Percentiles rank a stretch among this genome's conserved stretches.
These are phyloP conservation scores for Celastrina argiolus DNA, from an alignment of 2,888 invertebrate genomes.

Conservation along the genomic window DNA sequence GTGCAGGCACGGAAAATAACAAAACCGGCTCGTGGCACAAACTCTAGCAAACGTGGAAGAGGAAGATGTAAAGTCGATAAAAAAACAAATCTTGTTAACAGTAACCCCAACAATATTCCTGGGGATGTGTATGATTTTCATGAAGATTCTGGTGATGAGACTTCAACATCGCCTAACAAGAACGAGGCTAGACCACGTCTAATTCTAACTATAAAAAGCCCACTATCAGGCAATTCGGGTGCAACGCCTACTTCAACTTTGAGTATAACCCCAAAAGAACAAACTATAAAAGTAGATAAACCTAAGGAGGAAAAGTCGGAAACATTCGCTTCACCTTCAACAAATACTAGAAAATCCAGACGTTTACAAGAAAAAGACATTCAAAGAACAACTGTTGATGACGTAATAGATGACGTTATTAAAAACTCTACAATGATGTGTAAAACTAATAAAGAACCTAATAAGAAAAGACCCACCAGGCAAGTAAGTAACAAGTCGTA, in stretches of 20 bases:
- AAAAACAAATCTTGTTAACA: constrained; percentile 65
- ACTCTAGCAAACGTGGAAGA: constrained; percentile 65
- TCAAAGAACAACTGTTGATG: constrained; percentile 87
- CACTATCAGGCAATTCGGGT: constrained; percentile 68
- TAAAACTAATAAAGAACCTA: constrained; percentile 49
- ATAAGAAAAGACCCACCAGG: constrained; percentile 76
- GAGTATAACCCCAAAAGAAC: constrained; percentile 60
- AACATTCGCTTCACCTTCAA: constrained; percentile 81
- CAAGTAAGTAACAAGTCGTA: constrained; percentile 64
- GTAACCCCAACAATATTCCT: constrained; percentile 77
- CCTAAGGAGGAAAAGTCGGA: constrained; percentile 72
- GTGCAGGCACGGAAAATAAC: constrained; percentile 69
- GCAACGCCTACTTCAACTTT: constrained; percentile 61
- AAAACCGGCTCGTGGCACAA: constrained; percentile 56
- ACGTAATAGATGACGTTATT: constrained; percentile 93
- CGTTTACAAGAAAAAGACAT: constrained; percentile 88
- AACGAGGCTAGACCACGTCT: constrained; percentile 82
- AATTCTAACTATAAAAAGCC: constrained; percentile 89
- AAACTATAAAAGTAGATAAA: constrained; percentile 51
- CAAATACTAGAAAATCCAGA: constrained; percentile 88
- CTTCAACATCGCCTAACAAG: constrained; percentile 60
- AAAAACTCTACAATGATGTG: constrained; percentile 74
- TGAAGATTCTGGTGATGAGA: constrained; percentile 91
- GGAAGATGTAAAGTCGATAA: constrained; percentile 75
- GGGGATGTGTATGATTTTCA: constrained; percentile 94